These are phyloP conservation scores for Cryptotis parvus DNA, from an alignment of 2,113 vertebrate species.

Conservation along the genomic window DNA sequence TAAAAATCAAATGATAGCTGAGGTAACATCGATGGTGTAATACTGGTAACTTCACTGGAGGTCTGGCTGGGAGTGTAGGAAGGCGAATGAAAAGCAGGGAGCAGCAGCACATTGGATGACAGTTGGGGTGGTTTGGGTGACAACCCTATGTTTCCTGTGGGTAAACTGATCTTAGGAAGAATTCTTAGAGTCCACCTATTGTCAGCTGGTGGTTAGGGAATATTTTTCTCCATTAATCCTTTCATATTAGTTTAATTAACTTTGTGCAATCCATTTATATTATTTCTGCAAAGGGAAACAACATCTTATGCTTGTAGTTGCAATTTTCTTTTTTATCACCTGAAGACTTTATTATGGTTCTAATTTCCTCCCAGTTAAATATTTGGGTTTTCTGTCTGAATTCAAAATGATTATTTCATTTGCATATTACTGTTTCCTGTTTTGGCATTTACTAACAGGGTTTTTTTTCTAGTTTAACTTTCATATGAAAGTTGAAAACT, in stretches of 20 bases:
- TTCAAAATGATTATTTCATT: not conserved
- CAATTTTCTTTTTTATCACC: not conserved
- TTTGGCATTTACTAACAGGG: not conserved
- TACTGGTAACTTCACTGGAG: not conserved
- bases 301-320: slow-evolving; percentile 9
- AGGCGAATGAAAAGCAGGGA: too few relatives aligned
- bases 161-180: not conserved
- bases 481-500: too few relatives aligned
- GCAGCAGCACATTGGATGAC: not conserved
- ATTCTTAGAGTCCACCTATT: not conserved
- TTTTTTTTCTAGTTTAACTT: too few relatives aligned
- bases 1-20: not conserved
- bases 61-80: not conserved
- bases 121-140: too few relatives aligned
- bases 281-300: slow-evolving; percentile 5
- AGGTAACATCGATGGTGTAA: not conserved
- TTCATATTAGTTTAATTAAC: not conserved
- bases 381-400: not conserved
- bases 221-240: not conserved
- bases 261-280: not conserved
- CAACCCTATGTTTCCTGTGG: too few relatives aligned
- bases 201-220: not conserved
- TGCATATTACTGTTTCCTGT: not conserved
- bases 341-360: not conserved
- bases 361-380: not conserved